Base-by-base conservation (phyloP, 2,797 vertebrate genomes). In the Otus scops region DNA sequence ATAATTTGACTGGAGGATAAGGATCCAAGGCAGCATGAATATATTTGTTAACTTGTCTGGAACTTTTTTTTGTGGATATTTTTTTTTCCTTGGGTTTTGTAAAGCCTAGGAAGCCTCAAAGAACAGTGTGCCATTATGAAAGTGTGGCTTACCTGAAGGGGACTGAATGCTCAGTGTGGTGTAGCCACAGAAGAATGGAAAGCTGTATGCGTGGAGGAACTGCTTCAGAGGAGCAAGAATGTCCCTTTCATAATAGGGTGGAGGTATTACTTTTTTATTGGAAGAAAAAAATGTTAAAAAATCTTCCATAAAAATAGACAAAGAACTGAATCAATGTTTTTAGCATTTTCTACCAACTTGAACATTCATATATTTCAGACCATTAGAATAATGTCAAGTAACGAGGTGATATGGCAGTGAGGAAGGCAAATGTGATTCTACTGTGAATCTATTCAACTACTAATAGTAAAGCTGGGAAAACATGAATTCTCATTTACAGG, bases 161-260 rank as follows among this genome's bases (percentile, higher is more conserved):
- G 24, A 26, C 53, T 51, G 69, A 47, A 22, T 1, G 3, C 61
- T 67, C 1, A 1, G 2, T 61, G 53, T 75, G 30, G 6, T 34
- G 45, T 10, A 30, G 47, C 11, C 47, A 24, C 34, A 47, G 82
- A 64, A 61, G 60, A 59, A 23, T 38, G 41, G 32, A 76, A 69
- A 50, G 17, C 15, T 1, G 0, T 50, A 5, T 1, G 0, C 1
- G 0, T 53, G 48, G 43, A 80, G 32, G 24, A 69, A 6, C 24
- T 60, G 48, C 60, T 34, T 70, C 36, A 36, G 51, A 69, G 56
- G 22, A 85, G 16, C 45, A 75, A 53, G 32, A n/a, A 30, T 59
- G 22, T 30, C 28, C 13, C 38, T 50, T 6, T 61, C 2, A 1
- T 48, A 64, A 41, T 39, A 38, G 2, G 5, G 11, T 32, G 16